Evolutionary conservation across 2,888 invertebrate genomes (phyloP), one percentile per base, ranked within the genome.

Genomic region (Dermolepida albohirtum): DNA sequence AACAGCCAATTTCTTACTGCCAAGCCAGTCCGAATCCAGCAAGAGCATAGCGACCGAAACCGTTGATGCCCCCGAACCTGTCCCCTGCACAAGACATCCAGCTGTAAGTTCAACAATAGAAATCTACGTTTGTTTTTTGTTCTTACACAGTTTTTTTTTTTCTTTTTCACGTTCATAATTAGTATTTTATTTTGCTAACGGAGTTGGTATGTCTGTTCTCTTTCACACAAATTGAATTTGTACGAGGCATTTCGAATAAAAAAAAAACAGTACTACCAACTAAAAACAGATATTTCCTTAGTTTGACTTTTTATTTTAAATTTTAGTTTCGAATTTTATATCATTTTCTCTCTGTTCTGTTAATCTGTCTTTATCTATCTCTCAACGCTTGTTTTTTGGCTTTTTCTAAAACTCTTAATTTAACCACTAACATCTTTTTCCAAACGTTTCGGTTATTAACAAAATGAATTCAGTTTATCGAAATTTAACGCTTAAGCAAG

Each of bases 1-100:
- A 1, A 96, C 96, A 0, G 96, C 96, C 0, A 96, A 96, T 82
- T 96, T 96, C 81, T 85, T 96, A 49, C 82, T 96, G 64, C 94
- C 95, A 0, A 91, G 91, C 16, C 93, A 93, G 1, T 69, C 69
- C 2, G 69, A 59, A 29, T 68, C 68, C 7, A 59, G 22, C 10
- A 62, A 54, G 17, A 80, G 80, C 57, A 78, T 78, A 27, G 70
- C 76, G 50, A 65, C 50, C 14, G 71, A 68, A 16, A 59, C 41
- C 1, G 62, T 50, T 12, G 62, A 39, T 4, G 40, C 64, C 2
- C 12, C 50, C 7, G 64, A 57, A 41, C 47, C 67, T 1, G 14
- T 34, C 1, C 10, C 41, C 6, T 54, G 59, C 39, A 40, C 50
- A 1, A 41, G 52, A 47, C 55, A 64, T 11, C 64, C 67, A 27